A percentile compares a stretch with the other conserved stretches of the same genome.
phyloP scores from a whole-genome alignment of 2,888 invertebrate genomes.

The Resseliella maxima region DNA sequence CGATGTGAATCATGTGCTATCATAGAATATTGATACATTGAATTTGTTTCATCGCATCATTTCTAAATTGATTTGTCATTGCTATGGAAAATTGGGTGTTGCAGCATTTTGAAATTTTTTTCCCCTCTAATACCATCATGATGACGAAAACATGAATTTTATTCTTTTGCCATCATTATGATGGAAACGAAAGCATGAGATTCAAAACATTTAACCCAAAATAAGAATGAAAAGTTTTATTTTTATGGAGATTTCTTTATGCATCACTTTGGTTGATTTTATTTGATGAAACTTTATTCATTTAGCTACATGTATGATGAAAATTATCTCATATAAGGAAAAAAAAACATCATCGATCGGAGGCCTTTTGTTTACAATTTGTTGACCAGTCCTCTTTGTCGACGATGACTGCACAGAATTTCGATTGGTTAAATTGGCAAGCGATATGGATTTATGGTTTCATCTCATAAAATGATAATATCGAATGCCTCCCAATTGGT shows the following conservation, averaged over 20 bases:
- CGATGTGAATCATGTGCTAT: neutral
- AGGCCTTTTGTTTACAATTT: neutral
- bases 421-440: neutral
- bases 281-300: neutral
- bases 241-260: slow-evolving; percentile 38
- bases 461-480: neutral
- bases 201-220: neutral
- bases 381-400: slow-evolving; percentile 9
- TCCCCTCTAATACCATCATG: too few relatives aligned
- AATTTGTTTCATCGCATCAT: neutral
- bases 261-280: neutral
- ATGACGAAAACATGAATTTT: too few relatives aligned
- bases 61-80: slow-evolving; percentile 5
- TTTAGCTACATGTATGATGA: neutral
- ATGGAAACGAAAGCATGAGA: neutral
- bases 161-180: too few relatives aligned
- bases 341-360: too few relatives aligned
- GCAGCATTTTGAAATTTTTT: neutral
- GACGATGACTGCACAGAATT: neutral
- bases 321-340: too few relatives aligned
- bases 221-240: slow-evolving; percentile 23
- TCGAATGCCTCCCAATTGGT: neutral
- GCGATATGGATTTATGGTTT: neutral
- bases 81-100: neutral
- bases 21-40: neutral